A percentile compares a stretch with the other conserved stretches of the same genome.
These are phyloP conservation scores for Melieria picta DNA, from an alignment of 2,888 invertebrate genomes.

Conservation along the genomic window DNA sequence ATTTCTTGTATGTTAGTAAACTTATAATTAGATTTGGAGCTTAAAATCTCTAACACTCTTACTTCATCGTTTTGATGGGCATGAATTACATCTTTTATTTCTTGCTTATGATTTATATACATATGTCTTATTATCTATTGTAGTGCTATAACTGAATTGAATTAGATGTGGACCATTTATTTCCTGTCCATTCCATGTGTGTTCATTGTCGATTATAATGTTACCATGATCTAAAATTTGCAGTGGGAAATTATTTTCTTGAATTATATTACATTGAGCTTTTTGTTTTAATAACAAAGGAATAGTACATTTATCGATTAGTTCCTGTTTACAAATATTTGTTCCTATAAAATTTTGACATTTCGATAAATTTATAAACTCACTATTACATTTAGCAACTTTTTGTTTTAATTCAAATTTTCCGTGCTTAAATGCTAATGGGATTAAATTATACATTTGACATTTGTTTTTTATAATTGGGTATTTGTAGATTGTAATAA, in stretches of 20 bases:
- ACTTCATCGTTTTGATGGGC: conserved; percentile 6
- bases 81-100: conserved; percentile 1
- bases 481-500: background rate
- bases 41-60: conserved; percentile 8
- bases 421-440: background rate
- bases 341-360: conserved; percentile 17
- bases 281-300: conserved; percentile 22
- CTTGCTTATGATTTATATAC: background rate
- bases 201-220: conserved; percentile 25
- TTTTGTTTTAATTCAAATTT: conserved; percentile 13
- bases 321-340: conserved; percentile 23
- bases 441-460: no score
- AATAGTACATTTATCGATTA: conserved; percentile 26
- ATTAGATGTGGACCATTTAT: conserved; percentile 4
- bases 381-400: conserved; percentile 9
- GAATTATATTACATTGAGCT: conserved; percentile 27
- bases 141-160: conserved; percentile 12
- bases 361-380: conserved; percentile 5
- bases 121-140: conserved; percentile 19
- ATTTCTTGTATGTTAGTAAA: conserved; percentile 25
- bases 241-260: conserved; percentile 22
- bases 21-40: background rate
- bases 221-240: conserved; percentile 25
- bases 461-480: no score
- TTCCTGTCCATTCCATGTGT: conserved; percentile 16